Evolutionary conservation across 2,888 invertebrate species (phyloP).

Genomic region (Drosophila nr. fundita): DNA sequence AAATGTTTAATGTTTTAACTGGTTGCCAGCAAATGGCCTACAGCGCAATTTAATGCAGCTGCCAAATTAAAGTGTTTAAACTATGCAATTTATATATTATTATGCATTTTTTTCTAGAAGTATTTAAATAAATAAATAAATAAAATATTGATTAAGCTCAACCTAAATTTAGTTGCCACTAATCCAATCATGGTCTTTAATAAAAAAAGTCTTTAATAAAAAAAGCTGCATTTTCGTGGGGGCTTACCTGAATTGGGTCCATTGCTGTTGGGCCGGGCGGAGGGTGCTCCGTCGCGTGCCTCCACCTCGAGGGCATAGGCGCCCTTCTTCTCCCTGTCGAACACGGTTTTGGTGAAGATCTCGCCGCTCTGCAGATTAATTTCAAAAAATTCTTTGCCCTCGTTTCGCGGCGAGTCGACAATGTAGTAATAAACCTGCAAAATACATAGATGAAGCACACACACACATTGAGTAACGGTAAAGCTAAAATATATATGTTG

Average conservation of each 20-base stretch:
- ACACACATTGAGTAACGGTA: constrained; percentile 4
- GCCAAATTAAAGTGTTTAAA: constrained; percentile 7
- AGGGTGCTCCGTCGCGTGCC: constrained; percentile 98
- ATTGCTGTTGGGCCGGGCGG: constrained; percentile 96
- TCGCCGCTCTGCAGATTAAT: constrained; percentile 98
- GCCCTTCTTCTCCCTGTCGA: constrained; percentile 98
- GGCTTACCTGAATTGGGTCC: constrained; percentile 96
- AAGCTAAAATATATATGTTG: background rate
- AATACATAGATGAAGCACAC: constrained; percentile 12
- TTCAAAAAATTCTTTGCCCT: constrained; percentile 97
- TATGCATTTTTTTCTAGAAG: background rate
- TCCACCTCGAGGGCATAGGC: constrained; percentile 99
- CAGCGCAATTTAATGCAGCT: constrained; percentile 21
- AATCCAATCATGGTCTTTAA: too few species aligned
- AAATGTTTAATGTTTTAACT: constrained; percentile 29
- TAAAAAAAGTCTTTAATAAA: too few species aligned
- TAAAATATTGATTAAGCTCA: accelerated
- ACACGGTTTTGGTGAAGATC: constrained; percentile 97
- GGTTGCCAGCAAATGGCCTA: background rate
- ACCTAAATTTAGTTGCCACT: too few species aligned
- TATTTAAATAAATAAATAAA: background rate
- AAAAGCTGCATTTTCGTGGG: background rate
- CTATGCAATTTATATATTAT: background rate
- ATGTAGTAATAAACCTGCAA: constrained; percentile 96
- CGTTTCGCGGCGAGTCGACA: constrained; percentile 95